Conservation (phyloP, 2,888 invertebrate genomes). For the Proisotoma minuta region DNA sequence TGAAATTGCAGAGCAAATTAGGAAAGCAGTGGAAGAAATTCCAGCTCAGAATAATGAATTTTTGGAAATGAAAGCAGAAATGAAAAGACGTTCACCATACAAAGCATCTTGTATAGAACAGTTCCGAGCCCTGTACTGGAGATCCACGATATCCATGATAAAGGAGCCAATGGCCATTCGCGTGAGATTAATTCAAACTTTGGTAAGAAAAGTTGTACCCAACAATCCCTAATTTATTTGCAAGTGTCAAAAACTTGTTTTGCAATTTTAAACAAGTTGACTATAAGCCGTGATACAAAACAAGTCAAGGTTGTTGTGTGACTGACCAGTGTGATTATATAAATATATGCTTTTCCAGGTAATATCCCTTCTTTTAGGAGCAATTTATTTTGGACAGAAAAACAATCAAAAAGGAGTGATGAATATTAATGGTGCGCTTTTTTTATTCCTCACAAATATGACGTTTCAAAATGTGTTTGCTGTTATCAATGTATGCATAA, state of each 20-base stretch:
- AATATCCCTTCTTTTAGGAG: conserved; percentile 68
- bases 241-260: not conserved
- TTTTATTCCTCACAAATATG: conserved; percentile 84
- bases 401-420: conserved; percentile 81
- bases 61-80: not conserved
- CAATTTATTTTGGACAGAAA: conserved; percentile 78
- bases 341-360: not conserved
- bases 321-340: too few relatives aligned
- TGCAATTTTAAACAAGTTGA: too few relatives aligned
- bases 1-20: conserved; percentile 6
- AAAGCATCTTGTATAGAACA: conserved; percentile 83
- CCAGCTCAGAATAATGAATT: not conserved
- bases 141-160: conserved; percentile 79
- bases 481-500: conserved; percentile 75
- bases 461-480: conserved; percentile 94
- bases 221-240: not conserved
- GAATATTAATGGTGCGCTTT: conserved; percentile 90
- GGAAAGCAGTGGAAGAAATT: not conserved
- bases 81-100: conserved; percentile 58
- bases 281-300: too few relatives aligned
- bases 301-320: too few relatives aligned
- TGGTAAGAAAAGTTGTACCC: conserved; percentile 62
- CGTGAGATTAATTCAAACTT: conserved; percentile 82
- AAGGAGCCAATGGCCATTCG: conserved; percentile 86
- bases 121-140: conserved; percentile 81